Evolutionary conservation across 2,797 vertebrate species (phyloP), one percentile per base, ranked within the genome.

Genomic region (Geotrypetes seraphini): DNA sequence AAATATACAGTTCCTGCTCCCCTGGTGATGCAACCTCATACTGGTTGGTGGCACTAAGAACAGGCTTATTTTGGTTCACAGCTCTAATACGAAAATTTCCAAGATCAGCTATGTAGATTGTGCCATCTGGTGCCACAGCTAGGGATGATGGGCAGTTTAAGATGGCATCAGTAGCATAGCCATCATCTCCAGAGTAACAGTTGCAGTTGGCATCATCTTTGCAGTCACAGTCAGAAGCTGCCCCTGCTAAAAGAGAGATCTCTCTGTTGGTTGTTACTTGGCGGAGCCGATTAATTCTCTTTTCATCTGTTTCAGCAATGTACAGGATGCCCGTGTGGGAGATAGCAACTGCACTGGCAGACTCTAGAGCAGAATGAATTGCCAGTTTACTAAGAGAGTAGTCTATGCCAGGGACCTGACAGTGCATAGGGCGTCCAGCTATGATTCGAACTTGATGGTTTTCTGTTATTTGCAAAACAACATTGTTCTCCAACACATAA

Each of bases 361-460:
- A 96, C 71, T 99, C 94, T 60, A 99, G 75, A 7, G 89, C 87
- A 0, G 93, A 90, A 44, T 99, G 95, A 59, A 97, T 97, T 42
- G 96, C 96, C 57, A 97, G 82, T 55, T 93, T 96, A 72, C 94
- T 98, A 59, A 97, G 91, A 22, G 93, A 97, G 73, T 98, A 98
- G 87, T 98, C 95, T 14, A 97, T 97, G 45, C 95, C 95, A 1
- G 95, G 95, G 31, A 98, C 93, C 61, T 97, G 95, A 57, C 96
- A 99, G 62, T 99, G 96, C 94, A 98, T 98, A 41, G 95, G 95
- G 36, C 96, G 85, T 11, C 96, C 96, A 1, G 95, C 96, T 26
- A 97, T 95, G 70, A 99, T 94, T 87, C 94, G 98, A 64, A 96
- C 92, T 81, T 99, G 96, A 75, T 97, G 95, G 63, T 98, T 97